These are phyloP conservation scores for Pseudorhombus dupliciocellatus DNA, from an alignment of 2,113 vertebrate genomes.

Conservation along the genomic window DNA sequence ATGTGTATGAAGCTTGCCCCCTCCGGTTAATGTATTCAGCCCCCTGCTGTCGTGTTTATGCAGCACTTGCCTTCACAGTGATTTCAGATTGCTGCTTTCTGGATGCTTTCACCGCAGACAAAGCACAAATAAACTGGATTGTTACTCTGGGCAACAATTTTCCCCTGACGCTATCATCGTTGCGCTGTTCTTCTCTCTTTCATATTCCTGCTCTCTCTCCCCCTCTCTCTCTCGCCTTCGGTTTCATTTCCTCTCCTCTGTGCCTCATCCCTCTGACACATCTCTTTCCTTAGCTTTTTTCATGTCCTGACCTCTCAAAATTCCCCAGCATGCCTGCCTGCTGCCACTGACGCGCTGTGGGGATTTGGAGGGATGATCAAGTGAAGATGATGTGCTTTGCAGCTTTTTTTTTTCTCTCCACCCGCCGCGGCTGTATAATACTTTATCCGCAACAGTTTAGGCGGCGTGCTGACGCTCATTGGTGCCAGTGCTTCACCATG, in stretches of 20 bases:
- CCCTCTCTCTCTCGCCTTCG: background rate
- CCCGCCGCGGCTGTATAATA: slow-evolving; percentile 46
- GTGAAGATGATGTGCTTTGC: slow-evolving; percentile 70
- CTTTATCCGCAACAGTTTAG: slow-evolving; percentile 59
- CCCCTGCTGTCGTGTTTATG: slow-evolving; percentile 48
- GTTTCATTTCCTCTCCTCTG: slow-evolving; percentile 45
- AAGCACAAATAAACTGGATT: slow-evolving; percentile 69
- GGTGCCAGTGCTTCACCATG: slow-evolving; percentile 26
- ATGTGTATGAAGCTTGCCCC: slow-evolving; percentile 12
- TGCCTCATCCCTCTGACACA: slow-evolving; percentile 38
- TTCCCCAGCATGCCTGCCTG: slow-evolving; percentile 52
- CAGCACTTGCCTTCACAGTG: slow-evolving; percentile 28
- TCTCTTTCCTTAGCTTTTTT: slow-evolving; percentile 42
- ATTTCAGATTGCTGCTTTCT: slow-evolving; percentile 46
- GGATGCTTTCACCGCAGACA: slow-evolving; percentile 47
- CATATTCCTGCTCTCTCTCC: slow-evolving; percentile 26
- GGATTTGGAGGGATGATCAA: slow-evolving; percentile 70
- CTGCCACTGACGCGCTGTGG: slow-evolving; percentile 28
- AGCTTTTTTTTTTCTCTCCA: slow-evolving; percentile 29
- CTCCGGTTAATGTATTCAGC: slow-evolving; percentile 37
- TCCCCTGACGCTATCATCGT: slow-evolving; percentile 51
- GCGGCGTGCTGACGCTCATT: slow-evolving; percentile 38
- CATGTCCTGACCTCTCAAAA: slow-evolving; percentile 68
- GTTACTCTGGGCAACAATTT: slow-evolving; percentile 61
- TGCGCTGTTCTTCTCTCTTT: slow-evolving; percentile 32